Evolutionary conservation across 30 jellyfish, hydroid and myxozoan genomes (phyloP), one percentile per base, ranked within the genome.

Genomic region (Nemopilema nomurai): DNA sequence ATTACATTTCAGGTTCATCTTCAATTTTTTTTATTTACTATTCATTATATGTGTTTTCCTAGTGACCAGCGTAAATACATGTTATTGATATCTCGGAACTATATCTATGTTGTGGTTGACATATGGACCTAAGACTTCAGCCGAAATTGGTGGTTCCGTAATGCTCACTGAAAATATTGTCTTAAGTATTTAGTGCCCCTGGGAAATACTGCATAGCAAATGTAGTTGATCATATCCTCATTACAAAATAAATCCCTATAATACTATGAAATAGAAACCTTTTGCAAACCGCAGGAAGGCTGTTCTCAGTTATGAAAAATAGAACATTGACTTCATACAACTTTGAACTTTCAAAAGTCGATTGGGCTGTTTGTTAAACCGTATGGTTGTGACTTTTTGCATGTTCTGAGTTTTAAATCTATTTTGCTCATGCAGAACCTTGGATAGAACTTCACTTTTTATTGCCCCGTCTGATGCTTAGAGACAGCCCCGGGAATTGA

Each of bases 1-100:
- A 83, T 18, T 83, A 69, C 62, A 75, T 69, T 16, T 83, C 92
- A 68, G 92, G 92, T 49, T 23, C 18, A 8, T 31, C 25, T 69
- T 26, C 30, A 63, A 63, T 4, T 63, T 19, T 63, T 63, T 18
- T 63, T 6, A 41, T 41, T 41, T 41, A 41, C 57, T 41, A 41
- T 6, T 41, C 57, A 41, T 41, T 41, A 41, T 41, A 41, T 41
- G 57, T 41, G 57, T 41, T 41, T 41, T 41, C 57, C 57, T 13
- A 6, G 57, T 41, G 57, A 41, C 57, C 57, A 41, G 57, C 57
- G 57, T 41, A 41, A 41, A 41, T 41, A 41, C 57, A 41, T 41
- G 57, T 41, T n/a, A 23, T 26, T 26, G 74, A 64, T 41, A 41
- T 6, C 57, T 41, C 57, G 57, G 57, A n/a, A 41, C 57, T 41